Evolutionary conservation across 35 echinoderm and acorn worm genomes (phyloP).

Genomic region (Ophioderma brevispina): DNA sequence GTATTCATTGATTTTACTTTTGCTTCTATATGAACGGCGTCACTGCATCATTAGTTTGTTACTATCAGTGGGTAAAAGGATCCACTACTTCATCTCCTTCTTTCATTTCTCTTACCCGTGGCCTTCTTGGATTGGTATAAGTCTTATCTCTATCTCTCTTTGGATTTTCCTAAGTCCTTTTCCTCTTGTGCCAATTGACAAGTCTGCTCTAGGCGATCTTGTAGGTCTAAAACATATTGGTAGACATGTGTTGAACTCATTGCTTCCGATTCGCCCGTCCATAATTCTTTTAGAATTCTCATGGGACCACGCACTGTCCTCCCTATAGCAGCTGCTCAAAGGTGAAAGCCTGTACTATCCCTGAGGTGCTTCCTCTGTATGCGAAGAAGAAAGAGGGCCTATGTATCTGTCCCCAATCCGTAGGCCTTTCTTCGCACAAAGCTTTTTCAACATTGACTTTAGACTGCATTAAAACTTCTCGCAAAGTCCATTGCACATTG

Average conservation of each 20-base stretch:
- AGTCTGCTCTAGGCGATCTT: slow-evolving; percentile 35
- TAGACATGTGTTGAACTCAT: slow-evolving; percentile 46
- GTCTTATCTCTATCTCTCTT: background rate
- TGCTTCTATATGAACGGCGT: slow-evolving; percentile 48
- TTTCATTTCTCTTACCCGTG: slow-evolving; percentile 25
- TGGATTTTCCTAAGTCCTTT: slow-evolving; percentile 37
- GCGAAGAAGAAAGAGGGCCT: slow-evolving; percentile 47
- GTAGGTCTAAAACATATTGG: slow-evolving; percentile 60
- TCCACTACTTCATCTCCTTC: slow-evolving; percentile 58
- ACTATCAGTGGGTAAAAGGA: slow-evolving; percentile 56
- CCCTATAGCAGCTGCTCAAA: slow-evolving; percentile 66
- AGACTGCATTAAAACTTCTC: slow-evolving; percentile 39
- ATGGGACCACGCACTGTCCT: slow-evolving; percentile 61
- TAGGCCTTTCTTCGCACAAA: slow-evolving; percentile 52
- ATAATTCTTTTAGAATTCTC: slow-evolving; percentile 59
- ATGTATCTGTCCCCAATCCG: slow-evolving; percentile 67
- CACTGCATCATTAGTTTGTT: slow-evolving; percentile 81
- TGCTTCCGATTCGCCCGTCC: slow-evolving; percentile 20
- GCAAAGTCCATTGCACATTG: too few species aligned
- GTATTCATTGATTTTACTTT: slow-evolving; percentile 54
- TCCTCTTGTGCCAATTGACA: slow-evolving; percentile 46
- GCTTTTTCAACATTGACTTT: too few species aligned
- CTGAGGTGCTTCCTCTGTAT: slow-evolving; percentile 54
- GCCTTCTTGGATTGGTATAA: slow-evolving; percentile 53
- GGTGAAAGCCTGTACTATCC: slow-evolving; percentile 56